Base-by-base conservation (phyloP, 2,888 invertebrate species). In the Stramonita haemastoma region DNA sequence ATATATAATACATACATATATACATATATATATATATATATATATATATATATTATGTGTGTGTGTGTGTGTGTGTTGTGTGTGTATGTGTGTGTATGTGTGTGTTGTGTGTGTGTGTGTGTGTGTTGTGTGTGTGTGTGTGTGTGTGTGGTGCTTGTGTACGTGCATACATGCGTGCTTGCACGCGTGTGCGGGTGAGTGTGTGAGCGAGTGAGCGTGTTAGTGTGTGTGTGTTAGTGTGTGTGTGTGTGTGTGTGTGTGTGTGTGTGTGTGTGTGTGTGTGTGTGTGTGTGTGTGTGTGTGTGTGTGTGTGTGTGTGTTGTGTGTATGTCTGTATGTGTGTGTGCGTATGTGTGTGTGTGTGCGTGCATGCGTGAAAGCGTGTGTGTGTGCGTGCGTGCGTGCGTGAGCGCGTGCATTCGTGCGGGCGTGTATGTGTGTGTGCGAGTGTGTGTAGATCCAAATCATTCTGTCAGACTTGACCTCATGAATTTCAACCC, bases 81-180 rank as follows among this genome's bases (percentile, higher is more conserved):
- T 0, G 77, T 29, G 77, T 29, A 6, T 29, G n/a, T 73, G 73
- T 73, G 5, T 73, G 73, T 29, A 29, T 77, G 77, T 77, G 77
- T 77, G 77, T 77, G 77, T 77, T n/a, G 77, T 77, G 77, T 77
- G 77, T 77, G 77, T 77, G 77, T 77, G 77, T 77, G 77, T 77
- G 77, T 77, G 29, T 77, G 77, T 77, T 77, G 77, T 77, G 77
- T 77, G 77, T 77, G 77, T 77, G 77, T 77, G 77, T 77, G 77
- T 77, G 77, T 77, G 29, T 77, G 77, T 77, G 77, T 77, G 1
- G 77, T 77, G 77, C 29, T n/a, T 77, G 77, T 77, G 29, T 77
- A 11, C 29, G 32, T 77, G n/a, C 17, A 8, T 77, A 29, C 29
- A 11, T 29, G 29, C 6, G 29, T 77, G n/a, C 29, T 5, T 29